Conservation (phyloP, 2,113 vertebrate genomes). For the Orientallactaga bullata region DNA sequence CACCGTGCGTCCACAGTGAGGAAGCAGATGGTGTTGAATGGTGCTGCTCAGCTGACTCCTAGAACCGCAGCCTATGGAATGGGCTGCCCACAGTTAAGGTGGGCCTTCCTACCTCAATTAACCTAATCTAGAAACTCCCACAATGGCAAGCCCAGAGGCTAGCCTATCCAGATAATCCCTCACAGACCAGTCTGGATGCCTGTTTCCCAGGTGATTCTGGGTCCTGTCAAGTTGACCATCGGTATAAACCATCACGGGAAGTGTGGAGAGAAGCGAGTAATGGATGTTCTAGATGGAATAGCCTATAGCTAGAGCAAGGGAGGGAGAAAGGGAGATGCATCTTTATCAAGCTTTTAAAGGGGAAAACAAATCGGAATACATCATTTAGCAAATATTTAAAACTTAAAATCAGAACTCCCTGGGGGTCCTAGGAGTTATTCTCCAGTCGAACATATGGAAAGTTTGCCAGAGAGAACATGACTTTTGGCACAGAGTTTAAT, state of each 20-base stretch:
- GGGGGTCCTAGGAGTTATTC: neutral
- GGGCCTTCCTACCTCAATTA: too few relatives aligned
- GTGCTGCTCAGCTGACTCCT: neutral
- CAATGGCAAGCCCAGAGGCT: too few relatives aligned
- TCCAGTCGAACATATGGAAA: neutral
- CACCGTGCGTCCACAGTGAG: too few relatives aligned
- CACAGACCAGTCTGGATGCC: too few relatives aligned
- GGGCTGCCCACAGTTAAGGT: too few relatives aligned
- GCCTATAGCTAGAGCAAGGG: neutral
- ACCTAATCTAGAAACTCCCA: too few relatives aligned
- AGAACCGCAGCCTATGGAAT: neutral
- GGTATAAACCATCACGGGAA: too few relatives aligned
- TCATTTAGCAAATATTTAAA: constrained; percentile 6
- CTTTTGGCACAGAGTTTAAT: constrained; percentile 38
- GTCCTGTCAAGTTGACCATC: too few relatives aligned
- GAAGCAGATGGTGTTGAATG: too few relatives aligned
- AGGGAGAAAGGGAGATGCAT: neutral
- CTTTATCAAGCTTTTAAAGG: neutral
- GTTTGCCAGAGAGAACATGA: constrained; percentile 12
- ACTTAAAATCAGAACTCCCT: constrained; percentile 37
- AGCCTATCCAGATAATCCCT: too few relatives aligned
- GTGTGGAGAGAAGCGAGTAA: too few relatives aligned
- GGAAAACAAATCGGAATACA: neutral
- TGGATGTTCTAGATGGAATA: neutral
- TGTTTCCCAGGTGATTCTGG: too few relatives aligned